phyloP scores from a whole-genome alignment of 2,888 invertebrate genomes.

The Dicranocentrus wangi region DNA sequence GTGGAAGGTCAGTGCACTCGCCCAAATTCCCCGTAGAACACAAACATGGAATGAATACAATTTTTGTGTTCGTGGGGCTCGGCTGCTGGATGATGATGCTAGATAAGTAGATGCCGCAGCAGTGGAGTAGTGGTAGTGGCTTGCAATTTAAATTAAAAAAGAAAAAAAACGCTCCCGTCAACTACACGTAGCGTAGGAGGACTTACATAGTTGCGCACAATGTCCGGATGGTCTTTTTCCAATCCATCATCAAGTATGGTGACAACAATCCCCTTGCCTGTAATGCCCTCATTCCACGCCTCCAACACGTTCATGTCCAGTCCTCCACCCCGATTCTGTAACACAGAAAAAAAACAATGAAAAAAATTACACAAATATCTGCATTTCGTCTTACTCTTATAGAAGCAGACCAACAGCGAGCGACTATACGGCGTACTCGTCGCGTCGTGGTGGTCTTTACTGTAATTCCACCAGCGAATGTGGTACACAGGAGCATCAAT shows the following conservation, averaged over 20 bases:
- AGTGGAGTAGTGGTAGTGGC: no score
- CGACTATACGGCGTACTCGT: no score
- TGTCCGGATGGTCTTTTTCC: conserved; percentile 96
- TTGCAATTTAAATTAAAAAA: background rate
- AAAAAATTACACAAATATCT: conserved; percentile 10
- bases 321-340: conserved; percentile 90
- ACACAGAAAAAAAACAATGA: conserved; percentile 64
- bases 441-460: no score
- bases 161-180: conserved; percentile 18
- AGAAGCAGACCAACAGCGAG: no score
- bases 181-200: no score
- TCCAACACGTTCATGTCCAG: conserved; percentile 97
- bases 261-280: conserved; percentile 94
- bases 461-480: no score
- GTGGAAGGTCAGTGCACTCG: conserved; percentile 55
- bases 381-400: background rate
- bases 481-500: conserved; percentile 38
- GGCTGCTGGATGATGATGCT: background rate
- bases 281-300: conserved; percentile 95
- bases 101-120: background rate
- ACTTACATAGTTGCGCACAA: conserved; percentile 86
- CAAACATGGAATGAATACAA: background rate
- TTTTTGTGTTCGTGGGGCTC: background rate
- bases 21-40: background rate
- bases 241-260: conserved; percentile 97